Conservation (phyloP, 2,888 invertebrate species). For the Oligia latruncula region DNA sequence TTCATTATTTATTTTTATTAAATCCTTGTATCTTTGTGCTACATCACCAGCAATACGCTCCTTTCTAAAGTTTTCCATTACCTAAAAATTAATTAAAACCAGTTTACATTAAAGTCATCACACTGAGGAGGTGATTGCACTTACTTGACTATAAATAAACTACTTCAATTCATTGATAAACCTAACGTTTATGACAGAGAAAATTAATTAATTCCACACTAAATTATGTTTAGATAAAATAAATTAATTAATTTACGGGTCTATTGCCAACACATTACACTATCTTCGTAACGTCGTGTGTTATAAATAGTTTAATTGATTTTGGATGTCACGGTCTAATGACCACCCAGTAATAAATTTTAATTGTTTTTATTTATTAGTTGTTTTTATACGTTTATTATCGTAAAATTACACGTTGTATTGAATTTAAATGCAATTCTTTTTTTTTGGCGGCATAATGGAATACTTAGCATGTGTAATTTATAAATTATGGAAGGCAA, state of each 20-base stretch:
- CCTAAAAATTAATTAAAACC: constrained; percentile 21
- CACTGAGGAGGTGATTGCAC: constrained; percentile 40
- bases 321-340: constrained; percentile 26
- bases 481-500: background rate
- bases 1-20: background rate
- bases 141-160: constrained; percentile 50
- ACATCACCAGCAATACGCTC: background rate
- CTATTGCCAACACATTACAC: constrained; percentile 22
- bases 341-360: background rate
- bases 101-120: constrained; percentile 3
- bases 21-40: background rate
- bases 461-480: background rate
- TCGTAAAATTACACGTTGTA: background rate
- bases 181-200: constrained; percentile 21
- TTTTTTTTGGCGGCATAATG: background rate
- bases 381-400: background rate
- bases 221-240: constrained; percentile 40
- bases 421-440: background rate
- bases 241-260: constrained; percentile 20
- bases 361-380: constrained; percentile 20
- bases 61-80: background rate
- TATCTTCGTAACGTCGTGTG: constrained; percentile 26
- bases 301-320: constrained; percentile 42
- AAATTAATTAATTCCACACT: constrained; percentile 34
- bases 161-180: constrained; percentile 44